These are phyloP conservation scores for Gopherus flavomarginatus DNA, from an alignment of 2,113 vertebrate genomes.

Conservation along the genomic window DNA sequence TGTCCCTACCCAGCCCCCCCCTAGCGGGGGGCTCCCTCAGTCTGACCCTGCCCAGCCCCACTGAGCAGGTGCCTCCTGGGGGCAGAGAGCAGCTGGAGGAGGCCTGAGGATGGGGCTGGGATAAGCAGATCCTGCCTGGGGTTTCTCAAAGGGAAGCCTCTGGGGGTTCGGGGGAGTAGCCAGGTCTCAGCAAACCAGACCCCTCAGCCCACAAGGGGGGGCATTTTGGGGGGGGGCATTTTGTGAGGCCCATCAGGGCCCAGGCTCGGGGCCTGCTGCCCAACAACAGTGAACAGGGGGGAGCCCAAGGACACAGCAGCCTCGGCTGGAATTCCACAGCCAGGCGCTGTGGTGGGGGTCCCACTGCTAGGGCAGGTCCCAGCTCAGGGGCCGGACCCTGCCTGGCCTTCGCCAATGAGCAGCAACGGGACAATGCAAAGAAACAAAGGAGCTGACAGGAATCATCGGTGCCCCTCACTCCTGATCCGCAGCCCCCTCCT, in stretches of 20 bases:
- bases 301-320: background rate
- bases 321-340: background rate
- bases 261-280: background rate
- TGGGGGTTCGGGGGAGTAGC: rapidly evolving
- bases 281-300: background rate
- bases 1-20: too few species aligned
- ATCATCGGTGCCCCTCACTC: background rate
- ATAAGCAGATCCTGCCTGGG: background rate
- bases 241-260: background rate
- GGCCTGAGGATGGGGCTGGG: background rate
- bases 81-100: background rate
- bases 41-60: too few species aligned
- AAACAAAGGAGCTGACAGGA: background rate
- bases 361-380: background rate
- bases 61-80: background rate
- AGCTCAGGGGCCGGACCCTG: background rate
- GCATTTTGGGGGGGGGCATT: background rate
- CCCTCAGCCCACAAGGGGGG: background rate
- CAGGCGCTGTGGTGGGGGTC: background rate
- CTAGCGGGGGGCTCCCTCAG: too few species aligned
- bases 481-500: background rate
- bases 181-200: background rate
- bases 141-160: background rate
- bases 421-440: background rate
- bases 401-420: background rate